Base-by-base conservation (phyloP, 1,140 invertebrate species). In the Drosophila dunni region DNA sequence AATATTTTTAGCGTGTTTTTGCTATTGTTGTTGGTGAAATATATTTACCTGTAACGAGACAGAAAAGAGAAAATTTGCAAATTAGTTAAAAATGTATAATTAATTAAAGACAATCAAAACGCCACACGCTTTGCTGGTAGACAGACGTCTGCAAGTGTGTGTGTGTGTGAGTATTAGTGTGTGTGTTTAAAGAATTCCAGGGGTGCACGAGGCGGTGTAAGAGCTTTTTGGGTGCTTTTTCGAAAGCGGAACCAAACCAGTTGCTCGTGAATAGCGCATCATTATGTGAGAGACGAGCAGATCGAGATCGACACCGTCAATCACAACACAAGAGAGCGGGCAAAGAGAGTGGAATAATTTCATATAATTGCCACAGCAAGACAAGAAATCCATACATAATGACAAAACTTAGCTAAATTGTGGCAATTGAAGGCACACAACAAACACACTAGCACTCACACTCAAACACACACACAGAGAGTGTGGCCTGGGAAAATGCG, bases 201-300 rank as follows among this genome's bases (percentile, higher is more conserved):
- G 20, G 68, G 46, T 60, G 74, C 51, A 66, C 48, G 53, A 20
- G 57, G 42, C 34, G 57, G 42, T 62, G 42, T 62, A 57, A 83
- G 63, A 29, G 24, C 24, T 61, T 70, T 54, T 67, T 44, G 64
- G 60, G 62, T 29, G 60, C 65, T 78, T 84, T 75, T 88, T 89
- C 80, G 84, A 88, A 88, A 88, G 84, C 84, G 84, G 80, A 88
- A 88, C 84, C 78, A 88, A 89, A 89, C 84, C 84, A 78, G 84
- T 88, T 88, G 58, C 42, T 42, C 20, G 51, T 48, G 51, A 57
- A 65, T 64, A 60, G 40, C 65, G 50, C 51, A 64, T 74, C 72
- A 70, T 60, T 50, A 69, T 46, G 53, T 29, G 62, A 56, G 34
- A 36, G 53, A 51, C 62, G 46, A 29, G 24, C 1, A 29, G 24